Conservation (phyloP, 53 echinoderm and acorn worm species). For the Luidia sarsii region DNA sequence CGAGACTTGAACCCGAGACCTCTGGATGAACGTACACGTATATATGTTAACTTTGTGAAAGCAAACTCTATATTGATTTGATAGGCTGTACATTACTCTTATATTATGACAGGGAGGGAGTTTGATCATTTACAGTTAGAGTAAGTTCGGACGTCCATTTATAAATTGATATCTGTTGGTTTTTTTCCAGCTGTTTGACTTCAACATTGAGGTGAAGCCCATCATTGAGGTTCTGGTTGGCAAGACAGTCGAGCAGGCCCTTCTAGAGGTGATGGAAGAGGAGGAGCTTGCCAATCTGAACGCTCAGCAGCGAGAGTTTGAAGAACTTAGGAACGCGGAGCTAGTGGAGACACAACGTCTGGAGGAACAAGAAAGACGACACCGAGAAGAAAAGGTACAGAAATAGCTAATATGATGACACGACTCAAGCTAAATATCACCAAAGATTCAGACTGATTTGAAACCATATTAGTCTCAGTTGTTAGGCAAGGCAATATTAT, state of each 20-base stretch:
- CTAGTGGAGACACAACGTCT: conserved; percentile 98
- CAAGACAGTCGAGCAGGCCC: conserved; percentile 98
- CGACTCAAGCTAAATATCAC: no score
- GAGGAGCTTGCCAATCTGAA: conserved; percentile 92
- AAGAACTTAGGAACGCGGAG: conserved; percentile 94
- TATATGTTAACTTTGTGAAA: no score
- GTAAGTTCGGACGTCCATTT: no score
- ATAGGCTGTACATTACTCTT: conserved; percentile 3
- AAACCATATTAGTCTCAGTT: no score
- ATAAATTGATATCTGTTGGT: background rate
- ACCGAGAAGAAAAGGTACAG: conserved; percentile 92
- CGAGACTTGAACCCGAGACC: no score
- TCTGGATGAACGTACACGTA: no score
- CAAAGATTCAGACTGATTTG: no score
- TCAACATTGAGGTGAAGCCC: conserved; percentile 98
- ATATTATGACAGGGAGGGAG: no score
- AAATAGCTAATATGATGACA: background rate
- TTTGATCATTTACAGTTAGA: no score
- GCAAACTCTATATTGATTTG: no score
- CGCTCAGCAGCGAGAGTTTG: conserved; percentile 93
- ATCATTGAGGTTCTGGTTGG: conserved; percentile 98
- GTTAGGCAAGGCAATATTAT: no score
- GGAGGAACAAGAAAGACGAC: conserved; percentile 96
- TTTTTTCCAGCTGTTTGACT: conserved; percentile 87
- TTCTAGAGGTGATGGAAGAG: conserved; percentile 98